These are phyloP conservation scores for Lamprologus ornatipinnis DNA, from an alignment of 2,113 vertebrate genomes.

Conservation along the genomic window DNA sequence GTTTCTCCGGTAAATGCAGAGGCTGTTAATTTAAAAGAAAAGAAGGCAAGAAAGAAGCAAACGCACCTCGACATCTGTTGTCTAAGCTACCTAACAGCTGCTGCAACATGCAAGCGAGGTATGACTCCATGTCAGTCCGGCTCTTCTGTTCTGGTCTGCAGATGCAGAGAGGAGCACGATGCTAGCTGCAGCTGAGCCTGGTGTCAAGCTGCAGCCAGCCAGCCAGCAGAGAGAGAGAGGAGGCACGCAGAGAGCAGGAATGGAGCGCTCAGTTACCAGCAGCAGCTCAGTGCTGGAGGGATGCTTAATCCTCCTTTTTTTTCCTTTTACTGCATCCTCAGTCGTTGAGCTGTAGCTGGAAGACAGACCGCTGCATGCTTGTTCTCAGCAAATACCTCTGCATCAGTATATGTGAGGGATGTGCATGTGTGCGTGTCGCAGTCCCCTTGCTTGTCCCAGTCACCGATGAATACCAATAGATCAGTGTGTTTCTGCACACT, in stretches of 20 bases:
- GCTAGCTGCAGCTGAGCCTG: slow-evolving; percentile 30
- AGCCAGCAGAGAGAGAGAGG: background rate
- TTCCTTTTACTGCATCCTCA: slow-evolving; percentile 11
- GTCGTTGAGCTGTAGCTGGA: slow-evolving; percentile 3
- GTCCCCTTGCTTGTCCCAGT: slow-evolving; percentile 43
- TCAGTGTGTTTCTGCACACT: background rate
- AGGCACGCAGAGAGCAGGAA: slow-evolving; percentile 29
- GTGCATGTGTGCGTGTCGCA: slow-evolving; percentile 48
- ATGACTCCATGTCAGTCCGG: background rate
- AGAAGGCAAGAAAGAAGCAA: background rate
- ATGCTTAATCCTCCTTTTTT: slow-evolving; percentile 34
- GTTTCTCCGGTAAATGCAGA: slow-evolving; percentile 6
- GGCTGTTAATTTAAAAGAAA: background rate
- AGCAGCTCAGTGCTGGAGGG: slow-evolving; percentile 13
- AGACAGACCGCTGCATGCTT: slow-evolving; percentile 20
- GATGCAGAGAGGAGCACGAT: background rate
- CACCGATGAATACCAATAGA: slow-evolving; percentile 34
- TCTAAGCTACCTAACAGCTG: background rate
- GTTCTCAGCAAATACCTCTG: slow-evolving; percentile 44
- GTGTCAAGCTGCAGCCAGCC: slow-evolving; percentile 7
- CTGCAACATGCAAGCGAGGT: background rate
- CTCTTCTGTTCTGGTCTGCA: slow-evolving; percentile 11
- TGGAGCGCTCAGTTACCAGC: slow-evolving; percentile 17
- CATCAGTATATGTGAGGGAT: slow-evolving; percentile 12
- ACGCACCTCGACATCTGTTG: slow-evolving; percentile 23